phyloP scores from a whole-genome alignment of 2,888 invertebrate species.

The Allygus modestus region DNA sequence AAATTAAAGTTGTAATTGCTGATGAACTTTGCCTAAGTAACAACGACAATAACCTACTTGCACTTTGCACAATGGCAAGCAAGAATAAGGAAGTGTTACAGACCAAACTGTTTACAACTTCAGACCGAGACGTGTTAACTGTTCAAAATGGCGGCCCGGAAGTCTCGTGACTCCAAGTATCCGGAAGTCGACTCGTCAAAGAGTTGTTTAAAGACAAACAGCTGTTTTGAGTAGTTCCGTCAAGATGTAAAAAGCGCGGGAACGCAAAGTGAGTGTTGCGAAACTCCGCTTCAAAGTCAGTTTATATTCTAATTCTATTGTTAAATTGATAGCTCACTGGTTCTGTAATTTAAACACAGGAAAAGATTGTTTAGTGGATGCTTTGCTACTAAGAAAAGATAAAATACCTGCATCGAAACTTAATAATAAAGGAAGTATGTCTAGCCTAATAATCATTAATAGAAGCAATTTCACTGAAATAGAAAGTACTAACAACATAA shows the following conservation, averaged over 20 bases:
- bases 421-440: no score
- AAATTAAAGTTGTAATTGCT: no score
- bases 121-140: background rate
- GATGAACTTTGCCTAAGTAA: no score
- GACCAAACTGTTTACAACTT: background rate
- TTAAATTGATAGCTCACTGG: background rate
- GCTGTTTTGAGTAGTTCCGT: constrained; percentile 27
- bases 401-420: background rate
- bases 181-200: constrained; percentile 35
- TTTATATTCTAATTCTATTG: constrained; percentile 21
- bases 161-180: background rate
- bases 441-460: no score
- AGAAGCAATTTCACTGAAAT: no score
- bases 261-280: background rate
- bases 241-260: constrained; percentile 22
- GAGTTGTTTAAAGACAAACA: constrained; percentile 35
- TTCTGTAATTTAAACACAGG: background rate
- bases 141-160: constrained; percentile 8
- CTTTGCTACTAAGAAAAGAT: background rate
- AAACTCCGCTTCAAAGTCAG: constrained; percentile 23
- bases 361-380: background rate
- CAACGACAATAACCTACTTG: no score
- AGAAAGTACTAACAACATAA: no score
- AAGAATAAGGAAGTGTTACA: background rate
- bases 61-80: background rate